Base-by-base conservation (phyloP, 1,140 invertebrate genomes). In the Drosophila sp. region DNA sequence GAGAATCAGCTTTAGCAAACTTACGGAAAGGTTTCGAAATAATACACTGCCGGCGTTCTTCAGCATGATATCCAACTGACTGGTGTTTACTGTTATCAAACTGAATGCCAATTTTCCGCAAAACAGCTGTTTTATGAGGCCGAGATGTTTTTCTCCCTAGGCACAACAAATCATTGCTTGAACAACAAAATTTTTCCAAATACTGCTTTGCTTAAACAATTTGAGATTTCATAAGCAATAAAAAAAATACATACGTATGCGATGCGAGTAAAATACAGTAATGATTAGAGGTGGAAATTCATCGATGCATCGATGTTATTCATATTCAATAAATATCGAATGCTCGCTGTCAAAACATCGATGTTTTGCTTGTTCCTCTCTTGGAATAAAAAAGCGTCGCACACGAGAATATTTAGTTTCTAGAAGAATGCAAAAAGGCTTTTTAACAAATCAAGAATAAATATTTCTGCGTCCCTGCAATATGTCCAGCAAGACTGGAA, bases 91-190 rank as follows among this genome's bases (percentile, higher is more conserved):
- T 38, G 48, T 45, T 40, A 38, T 54, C 56, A 61, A 73, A 34
- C 64, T 51, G 65, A 69, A 40, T 63, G 25, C 29, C 48, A 62
- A 48, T 46, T 51, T 25, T 27, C 34, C 64, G 70, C 70, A 67
- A 72, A 70, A 50, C 71, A 73, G 71, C 71, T 73, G 38, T 69
- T 61, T 40, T 41, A 16, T 58, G 48, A 62, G 65, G 71, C 56
- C 48, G 48, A 61, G 71, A 53, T 61, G 38, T 69, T 7, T 61
- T 18, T 9, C 8, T 36, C 56, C 71, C 65, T 73, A 73, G 56
- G 50, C 66, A 70, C 50, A 21, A 50, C 34, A 57, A 74, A 74
- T 63, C 72, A 74, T 74, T 41, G 72, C 72, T 56, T 36, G 38
- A 69, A 50, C 34, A 69, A 72, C 9, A 38, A 54, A 48, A 50